Base-by-base conservation (phyloP, 2,113 vertebrate genomes). In the Eulemur rufifrons region DNA sequence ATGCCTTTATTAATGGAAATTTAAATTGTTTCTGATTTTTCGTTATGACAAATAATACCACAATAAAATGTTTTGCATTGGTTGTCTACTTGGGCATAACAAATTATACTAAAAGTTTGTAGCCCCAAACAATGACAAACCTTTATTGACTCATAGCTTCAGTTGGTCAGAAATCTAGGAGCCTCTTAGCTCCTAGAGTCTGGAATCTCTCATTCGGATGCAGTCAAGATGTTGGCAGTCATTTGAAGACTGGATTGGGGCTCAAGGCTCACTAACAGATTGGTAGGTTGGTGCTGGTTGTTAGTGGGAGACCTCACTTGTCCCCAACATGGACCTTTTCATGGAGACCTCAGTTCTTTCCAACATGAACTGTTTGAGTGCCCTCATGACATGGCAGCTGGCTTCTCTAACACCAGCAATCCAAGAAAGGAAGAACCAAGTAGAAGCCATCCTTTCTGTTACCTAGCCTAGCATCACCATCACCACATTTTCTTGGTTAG, bases 1-100 rank as follows among this genome's bases (percentile, higher is more conserved):
- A 56, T 37, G 45, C 5, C 1, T 2, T 87, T 78, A 63, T 42
- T 74, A 8, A 54, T 77, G 17, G 23, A 68, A 86, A 91, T 77
- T 77, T 82, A 89, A 63, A 54, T 68, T 86, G 9, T n/a, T 95
- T 86, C n/a, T 84, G 8, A 80, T 92, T 94, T 90, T 97, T 95
- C 5, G 47, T 29, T 66, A 47, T 64, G 95, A 14, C 3, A 47
- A 94, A 37, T 59, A 66, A 74, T 66, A 9, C 32, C n/a, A 29
- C 15, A 92, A 88, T 77, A 87, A 89, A 82, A 74, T 37, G 37
- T 34, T 68, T 1, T 84, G 6, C 34, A 23, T 27, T 66, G 27
- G 34, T 37, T 37, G 20, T 92, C 54, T 87, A 56, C 20, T 64
- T 63, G 34, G 13, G 0, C 0, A 39, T 25, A 27, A 82, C 4